A percentile compares a stretch with the other conserved stretches of the same genome.
These are phyloP conservation scores for Drosophila buzzatii DNA, from an alignment of 2,888 invertebrate species.

Conservation along the genomic window DNA sequence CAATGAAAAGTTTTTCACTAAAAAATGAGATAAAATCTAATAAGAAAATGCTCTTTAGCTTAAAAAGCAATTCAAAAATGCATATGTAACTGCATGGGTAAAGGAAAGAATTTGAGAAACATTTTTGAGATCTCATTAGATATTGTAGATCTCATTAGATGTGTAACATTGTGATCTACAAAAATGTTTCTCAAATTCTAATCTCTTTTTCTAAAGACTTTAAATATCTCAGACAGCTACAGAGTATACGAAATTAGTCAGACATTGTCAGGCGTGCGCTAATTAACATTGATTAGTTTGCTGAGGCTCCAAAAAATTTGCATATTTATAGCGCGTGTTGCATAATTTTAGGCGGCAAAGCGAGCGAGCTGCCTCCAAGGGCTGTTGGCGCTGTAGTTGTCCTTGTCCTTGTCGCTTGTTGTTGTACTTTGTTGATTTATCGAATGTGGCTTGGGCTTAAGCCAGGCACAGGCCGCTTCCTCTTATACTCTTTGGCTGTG, in stretches of 20 bases:
- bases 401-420: slow-evolving; percentile 11
- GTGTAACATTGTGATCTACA: no score
- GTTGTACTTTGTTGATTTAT: slow-evolving; percentile 59
- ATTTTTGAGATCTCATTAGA: no score
- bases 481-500: slow-evolving; percentile 18
- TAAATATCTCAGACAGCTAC: neutral
- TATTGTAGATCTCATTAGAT: no score
- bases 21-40: no score
- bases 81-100: no score
- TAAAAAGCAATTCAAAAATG: no score
- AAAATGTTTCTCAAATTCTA: neutral
- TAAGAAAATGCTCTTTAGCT: no score
- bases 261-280: slow-evolving; percentile 52
- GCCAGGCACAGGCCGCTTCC: neutral
- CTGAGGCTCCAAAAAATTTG: slow-evolving; percentile 50
- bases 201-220: neutral
- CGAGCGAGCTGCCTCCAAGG: slow-evolving; percentile 60
- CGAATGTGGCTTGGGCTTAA: slow-evolving; percentile 41
- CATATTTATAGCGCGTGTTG: slow-evolving; percentile 69
- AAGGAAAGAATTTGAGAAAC: no score
- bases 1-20: no score
- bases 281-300: slow-evolving; percentile 74
- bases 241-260: slow-evolving; percentile 8
- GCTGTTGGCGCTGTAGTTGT: slow-evolving; percentile 25
- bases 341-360: slow-evolving; percentile 60